These are phyloP conservation scores for Calephelis virginiensis DNA, from an alignment of 1,140 invertebrate genomes.

Conservation along the genomic window DNA sequence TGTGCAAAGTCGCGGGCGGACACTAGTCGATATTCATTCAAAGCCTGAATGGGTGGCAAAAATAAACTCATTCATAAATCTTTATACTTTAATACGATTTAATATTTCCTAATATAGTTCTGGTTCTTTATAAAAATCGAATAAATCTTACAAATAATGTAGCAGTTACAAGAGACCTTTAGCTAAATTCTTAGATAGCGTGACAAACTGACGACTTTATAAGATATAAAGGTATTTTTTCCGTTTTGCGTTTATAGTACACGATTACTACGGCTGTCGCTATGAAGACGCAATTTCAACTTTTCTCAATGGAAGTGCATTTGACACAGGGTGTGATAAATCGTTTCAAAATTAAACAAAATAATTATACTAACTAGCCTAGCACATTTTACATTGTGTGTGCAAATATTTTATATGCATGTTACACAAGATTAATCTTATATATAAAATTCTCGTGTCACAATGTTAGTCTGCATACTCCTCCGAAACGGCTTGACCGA, in stretches of 20 bases:
- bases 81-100: slow-evolving; percentile 18
- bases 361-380: too few relatives aligned
- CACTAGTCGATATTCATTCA: neutral
- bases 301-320: slow-evolving; percentile 7
- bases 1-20: too few relatives aligned
- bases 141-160: slow-evolving; percentile 21
- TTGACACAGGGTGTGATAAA: neutral
- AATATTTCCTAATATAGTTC: slow-evolving; percentile 16
- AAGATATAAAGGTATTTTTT: slow-evolving; percentile 5
- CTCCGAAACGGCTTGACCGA: too few relatives aligned
- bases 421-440: too few relatives aligned
- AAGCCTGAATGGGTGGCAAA: slow-evolving; percentile 1
- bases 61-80: slow-evolving; percentile 16
- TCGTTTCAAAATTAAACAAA: neutral
- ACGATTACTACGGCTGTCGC: slow-evolving; percentile 23
- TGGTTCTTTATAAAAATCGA: slow-evolving; percentile 24
- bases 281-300: neutral
- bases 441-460: too few relatives aligned
- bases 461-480: too few relatives aligned
- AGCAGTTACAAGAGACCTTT: neutral
- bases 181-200: slow-evolving; percentile 12
- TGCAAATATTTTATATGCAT: too few relatives aligned
- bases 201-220: slow-evolving; percentile 7
- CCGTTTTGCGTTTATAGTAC: neutral
- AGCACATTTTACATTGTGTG: too few relatives aligned